A percentile compares a stretch with the other conserved stretches of the same genome.
Evolutionary conservation across 1,140 invertebrate genomes (phyloP).

Genomic region (Drosophila varians): DNA sequence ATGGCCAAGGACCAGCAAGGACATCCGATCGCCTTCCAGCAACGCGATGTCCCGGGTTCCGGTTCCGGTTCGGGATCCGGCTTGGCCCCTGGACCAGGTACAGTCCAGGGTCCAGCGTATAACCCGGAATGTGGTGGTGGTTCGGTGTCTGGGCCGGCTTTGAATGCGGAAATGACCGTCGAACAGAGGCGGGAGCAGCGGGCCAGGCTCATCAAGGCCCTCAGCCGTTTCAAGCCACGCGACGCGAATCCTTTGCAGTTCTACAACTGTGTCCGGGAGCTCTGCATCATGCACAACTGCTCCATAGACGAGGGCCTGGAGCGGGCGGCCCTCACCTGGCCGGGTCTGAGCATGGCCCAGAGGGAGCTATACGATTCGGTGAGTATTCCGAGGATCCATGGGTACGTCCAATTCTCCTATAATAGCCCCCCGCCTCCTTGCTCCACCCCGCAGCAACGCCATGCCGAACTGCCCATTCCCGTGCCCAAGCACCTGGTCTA

Average conservation of each 20-base stretch:
- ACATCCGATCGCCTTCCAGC: neutral
- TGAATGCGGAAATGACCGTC: neutral
- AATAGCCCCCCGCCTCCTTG: too few relatives aligned
- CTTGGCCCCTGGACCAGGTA: neutral
- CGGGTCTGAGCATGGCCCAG: conserved; percentile 23
- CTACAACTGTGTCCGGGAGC: conserved; percentile 63
- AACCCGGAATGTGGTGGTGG: too few relatives aligned
- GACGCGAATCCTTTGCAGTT: conserved; percentile 62
- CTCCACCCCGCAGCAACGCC: conserved; percentile 53
- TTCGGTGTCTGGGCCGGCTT: too few relatives aligned
- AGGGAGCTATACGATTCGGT: conserved; percentile 58
- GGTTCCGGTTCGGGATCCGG: neutral
- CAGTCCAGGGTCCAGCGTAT: too few relatives aligned
- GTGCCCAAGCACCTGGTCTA: conserved; percentile 60
- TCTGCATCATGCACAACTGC: conserved; percentile 69
- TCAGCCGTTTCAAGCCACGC: conserved; percentile 42
- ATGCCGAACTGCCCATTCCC: conserved; percentile 60
- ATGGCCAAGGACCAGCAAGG: conserved; percentile 1
- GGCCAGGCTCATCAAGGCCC: conserved; percentile 23
- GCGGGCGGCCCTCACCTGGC: conserved; percentile 36
- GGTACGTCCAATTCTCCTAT: too few relatives aligned
- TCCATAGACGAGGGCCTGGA: conserved; percentile 66
- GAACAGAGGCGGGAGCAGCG: conserved; percentile 36
- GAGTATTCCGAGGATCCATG: too few relatives aligned
- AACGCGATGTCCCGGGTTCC: neutral